phyloP scores from a whole-genome alignment of 53 echinoderm and acorn worm species.

The Astropecten irregularis region DNA sequence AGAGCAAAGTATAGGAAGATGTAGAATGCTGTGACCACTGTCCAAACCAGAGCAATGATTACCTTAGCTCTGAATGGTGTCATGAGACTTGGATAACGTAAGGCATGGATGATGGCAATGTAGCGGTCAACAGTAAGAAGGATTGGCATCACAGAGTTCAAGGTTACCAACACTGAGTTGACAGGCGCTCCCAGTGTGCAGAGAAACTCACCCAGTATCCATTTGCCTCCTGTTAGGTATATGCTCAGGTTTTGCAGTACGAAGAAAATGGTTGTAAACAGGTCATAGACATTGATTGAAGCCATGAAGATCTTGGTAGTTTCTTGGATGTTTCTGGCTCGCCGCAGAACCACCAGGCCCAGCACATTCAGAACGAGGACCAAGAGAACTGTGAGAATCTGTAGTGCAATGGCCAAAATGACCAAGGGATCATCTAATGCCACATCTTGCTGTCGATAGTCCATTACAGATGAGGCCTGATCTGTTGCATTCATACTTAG shows the following conservation, averaged over 20 bases:
- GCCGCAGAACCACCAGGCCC: constrained; percentile 4
- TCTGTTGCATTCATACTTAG: too few relatives aligned
- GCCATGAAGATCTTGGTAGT: constrained; percentile 11
- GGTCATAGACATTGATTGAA: not conserved
- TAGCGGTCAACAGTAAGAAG: constrained; percentile 26
- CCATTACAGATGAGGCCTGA: too few relatives aligned
- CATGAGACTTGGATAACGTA: constrained; percentile 24
- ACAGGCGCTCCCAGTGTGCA: not conserved
- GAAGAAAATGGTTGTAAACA: not conserved
- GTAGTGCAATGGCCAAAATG: not conserved
- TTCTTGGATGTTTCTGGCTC: not conserved
- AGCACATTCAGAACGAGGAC: constrained; percentile 3
- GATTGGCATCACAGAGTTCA: not conserved
- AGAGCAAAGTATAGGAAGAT: too few relatives aligned
- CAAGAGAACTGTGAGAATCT: not conserved
- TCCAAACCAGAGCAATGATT: constrained; percentile 20
- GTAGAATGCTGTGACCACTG: not conserved
- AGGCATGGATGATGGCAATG: constrained; percentile 20
- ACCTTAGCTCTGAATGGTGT: constrained; percentile 18
- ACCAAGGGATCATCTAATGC: too few relatives aligned
- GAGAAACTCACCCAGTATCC: not conserved
- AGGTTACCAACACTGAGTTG: not conserved
- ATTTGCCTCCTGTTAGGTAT: not conserved
- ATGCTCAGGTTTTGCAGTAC: not conserved
- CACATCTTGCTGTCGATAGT: too few relatives aligned